A percentile compares a stretch with the other conserved stretches of the same genome.
These are phyloP conservation scores for Stegana nigrithorax DNA, from an alignment of 2,888 invertebrate species.

Conservation along the genomic window DNA sequence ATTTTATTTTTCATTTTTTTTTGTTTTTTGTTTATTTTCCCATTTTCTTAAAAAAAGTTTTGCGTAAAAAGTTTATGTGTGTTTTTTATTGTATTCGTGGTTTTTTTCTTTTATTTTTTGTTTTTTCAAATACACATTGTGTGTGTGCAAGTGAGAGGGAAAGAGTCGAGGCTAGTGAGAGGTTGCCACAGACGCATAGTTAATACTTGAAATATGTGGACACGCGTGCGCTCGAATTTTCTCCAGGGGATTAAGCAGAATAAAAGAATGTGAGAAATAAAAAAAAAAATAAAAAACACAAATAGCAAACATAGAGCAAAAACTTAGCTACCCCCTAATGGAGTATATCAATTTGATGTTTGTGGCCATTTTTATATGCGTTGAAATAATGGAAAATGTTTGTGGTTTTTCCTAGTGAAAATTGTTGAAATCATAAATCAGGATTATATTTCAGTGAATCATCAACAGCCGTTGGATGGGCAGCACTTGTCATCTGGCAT, in stretches of 20 bases:
- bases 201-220: conserved; percentile 22
- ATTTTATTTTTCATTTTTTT: neutral
- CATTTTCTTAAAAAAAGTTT: conserved; percentile 8
- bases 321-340: conserved; percentile 57
- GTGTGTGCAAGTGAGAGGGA: too few relatives aligned
- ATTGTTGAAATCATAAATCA: conserved; percentile 61
- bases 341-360: conserved; percentile 57
- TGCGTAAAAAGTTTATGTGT: conserved; percentile 16
- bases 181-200: conserved; percentile 7
- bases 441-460: conserved; percentile 64
- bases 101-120: too few relatives aligned
- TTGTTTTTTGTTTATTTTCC: neutral
- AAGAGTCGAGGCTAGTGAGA: too few relatives aligned
- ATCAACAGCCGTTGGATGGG: conserved; percentile 41
- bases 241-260: conserved; percentile 17
- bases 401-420: conserved; percentile 32
- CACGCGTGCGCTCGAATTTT: conserved; percentile 14
- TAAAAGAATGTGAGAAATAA: conserved; percentile 18
- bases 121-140: too few relatives aligned
- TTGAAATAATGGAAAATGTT: conserved; percentile 29
- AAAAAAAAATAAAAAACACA: conserved; percentile 18
- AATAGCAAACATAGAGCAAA: neutral
- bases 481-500: conserved; percentile 36
- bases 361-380: conserved; percentile 44
- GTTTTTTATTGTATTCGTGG: too few relatives aligned